These are phyloP conservation scores for Zaprionus obscuricornis DNA, from an alignment of 2,888 invertebrate species.

Conservation along the genomic window DNA sequence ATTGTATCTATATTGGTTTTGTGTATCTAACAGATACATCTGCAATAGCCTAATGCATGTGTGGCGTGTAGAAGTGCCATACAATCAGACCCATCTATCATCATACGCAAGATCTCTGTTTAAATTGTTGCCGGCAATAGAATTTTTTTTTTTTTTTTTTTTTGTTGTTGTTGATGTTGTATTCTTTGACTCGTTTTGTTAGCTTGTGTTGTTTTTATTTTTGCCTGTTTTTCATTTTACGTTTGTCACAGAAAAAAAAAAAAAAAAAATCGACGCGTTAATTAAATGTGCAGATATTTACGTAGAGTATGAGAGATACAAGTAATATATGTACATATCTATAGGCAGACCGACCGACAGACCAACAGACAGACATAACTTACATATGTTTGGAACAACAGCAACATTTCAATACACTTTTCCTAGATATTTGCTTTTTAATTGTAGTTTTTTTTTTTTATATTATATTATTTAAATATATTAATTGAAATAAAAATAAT, in stretches of 20 bases:
- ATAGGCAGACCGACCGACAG: too few species aligned
- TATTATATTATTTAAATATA: too few species aligned
- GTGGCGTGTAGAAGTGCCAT: constrained; percentile 56
- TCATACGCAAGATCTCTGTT: constrained; percentile 39
- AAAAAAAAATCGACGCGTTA: constrained; percentile 51
- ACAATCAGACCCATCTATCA: constrained; percentile 51
- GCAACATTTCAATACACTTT: constrained; percentile 3
- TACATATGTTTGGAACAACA: too few species aligned
- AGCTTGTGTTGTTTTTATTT: constrained; percentile 6
- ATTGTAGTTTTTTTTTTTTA: too few species aligned
- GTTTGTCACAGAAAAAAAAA: constrained; percentile 46
- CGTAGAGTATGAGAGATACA: constrained; percentile 18
- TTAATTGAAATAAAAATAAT: too few species aligned
- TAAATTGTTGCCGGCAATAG: constrained; percentile 36
- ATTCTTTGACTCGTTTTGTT: not conserved
- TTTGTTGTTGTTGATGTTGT: constrained; percentile 17
- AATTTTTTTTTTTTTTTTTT: constrained; percentile 15
- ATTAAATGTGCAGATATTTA: constrained; percentile 70
- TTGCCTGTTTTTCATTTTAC: constrained; percentile 26
- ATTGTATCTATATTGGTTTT: constrained; percentile 18
- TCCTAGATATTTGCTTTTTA: too few species aligned
- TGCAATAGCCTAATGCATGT: constrained; percentile 59
- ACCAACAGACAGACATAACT: too few species aligned
- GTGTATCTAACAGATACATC: constrained; percentile 58
- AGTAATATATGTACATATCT: too few species aligned